Evolutionary conservation across 2,113 vertebrate species (phyloP), one percentile per base, ranked within the genome.

Genomic region (Amblyopsis rosae): DNA sequence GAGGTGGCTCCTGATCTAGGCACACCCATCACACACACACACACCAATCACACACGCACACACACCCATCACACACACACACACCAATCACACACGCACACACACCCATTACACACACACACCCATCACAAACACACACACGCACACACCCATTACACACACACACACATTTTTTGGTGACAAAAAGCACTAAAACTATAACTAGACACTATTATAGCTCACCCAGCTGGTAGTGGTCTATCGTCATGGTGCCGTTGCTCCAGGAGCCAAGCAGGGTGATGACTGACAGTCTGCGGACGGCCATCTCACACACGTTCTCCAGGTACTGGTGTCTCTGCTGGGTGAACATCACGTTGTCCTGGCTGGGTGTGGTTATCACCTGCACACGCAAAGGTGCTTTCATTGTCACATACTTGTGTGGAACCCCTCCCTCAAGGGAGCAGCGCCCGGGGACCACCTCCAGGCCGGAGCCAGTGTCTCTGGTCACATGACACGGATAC

Each of bases 211-310:
- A 26, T 26, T 26, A 9, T 50, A 9, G 48, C 81, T 74, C 82
- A 96, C 95, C 95, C 88, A 95, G 92, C 87, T 96, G 95, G 83
- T 95, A 96, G 86, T 96, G 95, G 79, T 96, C 94, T 9, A 96
- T 96, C 89, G 95, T 95, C 93, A 96, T 94, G 76, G 92, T 93
- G 85, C 93, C 93, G 87, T 95, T 95, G 86, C 85, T 89, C 85
- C 92, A 81, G 59, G 90, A 92, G 47, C 95, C 95, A 9, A 95
- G 94, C 75, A 96, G 92, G 32, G 94, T 95, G 80, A 96, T 91
- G 71, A 96, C 93, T 0, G 95, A 95, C 61, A 96, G 87, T 82
- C 93, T 96, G 77, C 95, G 90, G 0, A 95, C 90, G 65, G 95
- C 95, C 95, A 96, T 95, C 88, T 96, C 94, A 91, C 95, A 96